phyloP scores from a whole-genome alignment of 2,888 invertebrate species.

The Melipona beecheii region DNA sequence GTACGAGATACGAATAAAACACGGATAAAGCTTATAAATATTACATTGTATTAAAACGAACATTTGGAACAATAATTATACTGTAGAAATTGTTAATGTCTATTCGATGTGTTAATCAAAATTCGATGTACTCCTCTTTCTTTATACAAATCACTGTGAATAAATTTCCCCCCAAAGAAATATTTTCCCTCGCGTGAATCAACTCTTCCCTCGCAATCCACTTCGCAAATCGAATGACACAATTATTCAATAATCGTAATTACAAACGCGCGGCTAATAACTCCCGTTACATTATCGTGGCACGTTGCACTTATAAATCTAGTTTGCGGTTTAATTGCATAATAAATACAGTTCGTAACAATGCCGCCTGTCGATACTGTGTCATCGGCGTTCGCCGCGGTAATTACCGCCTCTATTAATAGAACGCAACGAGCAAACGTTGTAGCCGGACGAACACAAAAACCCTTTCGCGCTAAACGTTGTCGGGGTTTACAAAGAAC shows the following conservation, averaged over 20 bases:
- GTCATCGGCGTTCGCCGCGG: constrained; percentile 37
- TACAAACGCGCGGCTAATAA: constrained; percentile 30
- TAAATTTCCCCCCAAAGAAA: no score
- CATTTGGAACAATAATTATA: no score
- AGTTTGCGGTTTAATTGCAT: constrained; percentile 47
- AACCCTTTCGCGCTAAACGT: constrained; percentile 22
- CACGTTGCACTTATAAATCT: constrained; percentile 49
- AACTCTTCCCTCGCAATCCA: no score
- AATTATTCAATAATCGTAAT: constrained; percentile 33
- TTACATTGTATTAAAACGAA: no score
- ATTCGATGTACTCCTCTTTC: no score
- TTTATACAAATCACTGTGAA: no score
- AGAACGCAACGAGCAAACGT: constrained; percentile 9
- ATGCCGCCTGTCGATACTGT: constrained; percentile 52
- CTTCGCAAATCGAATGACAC: not conserved
- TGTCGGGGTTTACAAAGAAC: constrained; percentile 24
- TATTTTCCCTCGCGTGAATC: no score
- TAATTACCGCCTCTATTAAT: constrained; percentile 46
- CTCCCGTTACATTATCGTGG: constrained; percentile 18
- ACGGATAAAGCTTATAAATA: no score
- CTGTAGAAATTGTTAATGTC: no score
- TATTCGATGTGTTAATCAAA: no score
- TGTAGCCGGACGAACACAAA: constrained; percentile 29
- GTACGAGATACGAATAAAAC: no score
- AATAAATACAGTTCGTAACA: constrained; percentile 48